These are phyloP conservation scores for Diadema setosum DNA, from an alignment of 35 echinoderm and acorn worm species.

Conservation along the genomic window DNA sequence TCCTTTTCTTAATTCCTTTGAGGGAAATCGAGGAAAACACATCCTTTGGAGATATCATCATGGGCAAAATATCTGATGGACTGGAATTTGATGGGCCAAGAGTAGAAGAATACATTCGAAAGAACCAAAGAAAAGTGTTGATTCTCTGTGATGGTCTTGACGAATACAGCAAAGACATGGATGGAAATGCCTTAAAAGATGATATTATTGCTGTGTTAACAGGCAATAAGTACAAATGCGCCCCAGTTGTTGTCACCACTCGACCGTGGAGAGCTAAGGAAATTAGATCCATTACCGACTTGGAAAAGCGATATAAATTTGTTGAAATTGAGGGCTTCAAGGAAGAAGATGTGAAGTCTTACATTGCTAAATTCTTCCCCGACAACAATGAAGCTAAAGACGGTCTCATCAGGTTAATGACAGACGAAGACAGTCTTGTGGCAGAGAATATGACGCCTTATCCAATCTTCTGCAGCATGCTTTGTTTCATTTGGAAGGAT, in stretches of 20 bases:
- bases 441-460: neutral
- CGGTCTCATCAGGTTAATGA: neutral
- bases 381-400: neutral
- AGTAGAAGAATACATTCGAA: neutral
- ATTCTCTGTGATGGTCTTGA: neutral
- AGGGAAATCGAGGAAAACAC: neutral
- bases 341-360: neutral
- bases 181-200: neutral
- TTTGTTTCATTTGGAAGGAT: neutral
- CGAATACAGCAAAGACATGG: neutral
- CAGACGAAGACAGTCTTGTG: neutral
- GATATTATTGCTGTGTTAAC: neutral
- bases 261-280: neutral
- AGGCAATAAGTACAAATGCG: neutral
- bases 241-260: neutral
- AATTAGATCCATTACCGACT: neutral
- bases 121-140: neutral
- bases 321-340: neutral
- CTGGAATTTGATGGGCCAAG: neutral
- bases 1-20: neutral
- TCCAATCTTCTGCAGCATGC: neutral
- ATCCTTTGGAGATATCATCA: neutral
- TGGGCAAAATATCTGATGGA: neutral
- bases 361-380: neutral
- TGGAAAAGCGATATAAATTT: neutral